Evolutionary conservation across 2,888 invertebrate genomes (phyloP).

Genomic region (Caenorhabditis uteleia): DNA sequence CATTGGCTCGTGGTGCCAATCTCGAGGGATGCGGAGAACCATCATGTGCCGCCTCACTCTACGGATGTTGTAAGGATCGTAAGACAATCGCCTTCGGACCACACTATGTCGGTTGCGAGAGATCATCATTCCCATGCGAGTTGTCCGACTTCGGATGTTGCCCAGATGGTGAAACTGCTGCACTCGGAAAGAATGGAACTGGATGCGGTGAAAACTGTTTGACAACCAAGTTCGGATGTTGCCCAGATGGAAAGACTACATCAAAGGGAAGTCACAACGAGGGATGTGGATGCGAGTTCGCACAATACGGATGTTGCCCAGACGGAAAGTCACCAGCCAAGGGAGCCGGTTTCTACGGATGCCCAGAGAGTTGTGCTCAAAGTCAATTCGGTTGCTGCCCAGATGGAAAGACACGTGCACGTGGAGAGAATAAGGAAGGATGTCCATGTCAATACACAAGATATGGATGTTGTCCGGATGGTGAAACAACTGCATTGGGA

Average conservation of each 20-base stretch:
- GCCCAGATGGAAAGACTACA: conserved; percentile 70
- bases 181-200: conserved; percentile 83
- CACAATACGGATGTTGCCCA: conserved; percentile 74
- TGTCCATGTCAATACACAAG: conserved; percentile 71
- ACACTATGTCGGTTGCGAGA: conserved; percentile 68
- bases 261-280: conserved; percentile 67
- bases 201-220: conserved; percentile 72
- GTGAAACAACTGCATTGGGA: conserved; percentile 74
- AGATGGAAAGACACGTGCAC: conserved; percentile 83
- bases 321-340: conserved; percentile 74
- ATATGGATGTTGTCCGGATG: conserved; percentile 70
- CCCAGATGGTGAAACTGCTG: conserved; percentile 82
- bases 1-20: conserved; percentile 81
- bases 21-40: conserved; percentile 79
- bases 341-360: conserved; percentile 80
- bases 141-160: conserved; percentile 84
- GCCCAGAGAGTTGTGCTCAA: conserved; percentile 74
- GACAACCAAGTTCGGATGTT: conserved; percentile 69
- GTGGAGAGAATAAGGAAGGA: conserved; percentile 81
- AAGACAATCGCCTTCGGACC: conserved; percentile 70
- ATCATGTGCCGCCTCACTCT: conserved; percentile 68
- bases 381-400: conserved; percentile 84
- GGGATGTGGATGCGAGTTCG: conserved; percentile 71
- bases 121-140: conserved; percentile 70
- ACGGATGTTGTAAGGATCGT: conserved; percentile 73